Evolutionary conservation across 2,797 vertebrate genomes (phyloP).

Genomic region (Phaenicophaeus curvirostris): DNA sequence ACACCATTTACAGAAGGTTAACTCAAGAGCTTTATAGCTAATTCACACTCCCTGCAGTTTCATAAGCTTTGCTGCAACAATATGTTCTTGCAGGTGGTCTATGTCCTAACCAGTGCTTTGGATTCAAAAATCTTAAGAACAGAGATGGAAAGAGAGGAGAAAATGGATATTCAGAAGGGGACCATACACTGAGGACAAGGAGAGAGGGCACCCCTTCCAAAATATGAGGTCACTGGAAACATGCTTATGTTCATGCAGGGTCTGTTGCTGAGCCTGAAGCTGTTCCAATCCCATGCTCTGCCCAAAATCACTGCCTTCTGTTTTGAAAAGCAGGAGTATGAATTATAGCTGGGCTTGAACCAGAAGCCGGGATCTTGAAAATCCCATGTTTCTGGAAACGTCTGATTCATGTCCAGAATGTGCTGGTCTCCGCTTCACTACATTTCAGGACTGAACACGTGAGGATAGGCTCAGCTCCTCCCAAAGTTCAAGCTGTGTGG

Average conservation of each 20-base stretch:
- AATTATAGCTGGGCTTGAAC: not conserved
- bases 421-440: not conserved
- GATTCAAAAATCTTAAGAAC: not conserved
- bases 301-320: not conserved
- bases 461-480: not conserved
- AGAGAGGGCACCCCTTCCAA: not conserved
- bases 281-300: not conserved
- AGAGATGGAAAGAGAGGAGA: not conserved
- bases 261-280: not conserved
- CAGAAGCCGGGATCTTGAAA: not conserved
- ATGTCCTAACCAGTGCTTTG: not conserved
- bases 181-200: not conserved
- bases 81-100: not conserved
- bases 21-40: not conserved
- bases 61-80: not conserved
- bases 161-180: not conserved
- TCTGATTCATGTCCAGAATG: not conserved
- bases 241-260: accelerated
- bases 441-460: not conserved
- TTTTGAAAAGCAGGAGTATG: not conserved
- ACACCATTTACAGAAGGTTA: not conserved
- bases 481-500: not conserved
- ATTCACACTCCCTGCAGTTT: not conserved
- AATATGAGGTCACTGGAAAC: not conserved
- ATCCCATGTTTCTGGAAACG: not conserved